Base-by-base conservation (phyloP, 2,888 invertebrate genomes). In the Xestobium rufovillosum region DNA sequence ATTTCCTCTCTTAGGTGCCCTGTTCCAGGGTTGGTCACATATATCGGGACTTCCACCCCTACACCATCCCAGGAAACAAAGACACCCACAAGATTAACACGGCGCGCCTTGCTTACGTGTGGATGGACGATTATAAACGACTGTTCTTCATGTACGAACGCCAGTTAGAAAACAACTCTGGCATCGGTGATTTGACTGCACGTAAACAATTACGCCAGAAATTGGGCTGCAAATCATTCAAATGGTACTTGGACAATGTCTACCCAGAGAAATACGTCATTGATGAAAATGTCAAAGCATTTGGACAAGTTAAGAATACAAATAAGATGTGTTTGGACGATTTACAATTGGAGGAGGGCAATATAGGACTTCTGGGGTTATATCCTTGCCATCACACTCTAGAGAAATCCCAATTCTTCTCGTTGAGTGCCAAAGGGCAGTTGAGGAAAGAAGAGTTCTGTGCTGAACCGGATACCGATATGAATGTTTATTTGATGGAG, bases 31-130 rank as follows among this genome's bases (percentile, higher is more conserved):
- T 97, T 3, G 96, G 96, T 0, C 96, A 96, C 64, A 90, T 96
- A 48, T 96, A 95, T 69, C 73, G 94, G 29, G 76, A 83, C 48
- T 95, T 94, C 64, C 95, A 96, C 66, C 97, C 97, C 0, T 97
- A 97, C 67, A 76, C 78, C 51, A 84, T 94, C 64, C 92, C 92
- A 2, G 81, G 87, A 14, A 72, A 81, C 51, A 76, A 81, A 41
- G 88, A 96, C 64, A 94, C 95, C 0, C 96, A 96, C 65, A 96
- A 94, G 50, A 84, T 95, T 41, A 97, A 97, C 67, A 95, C 95
- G 0, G 94, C 91, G 26, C 77, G 97, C 23, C 75, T 95, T 67
- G 95, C 90, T 0, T 82, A 90, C 35, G 94, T 94, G 3, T 96
- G 96, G 96, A 95, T 96, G 96, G 96, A 97, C 60, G 89, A 89